Percentiles rank a stretch among this genome's conserved stretches.
Conservation (phyloP, 2,113 vertebrate genomes). For the Pseudorectes ferrugineus region DNA sequence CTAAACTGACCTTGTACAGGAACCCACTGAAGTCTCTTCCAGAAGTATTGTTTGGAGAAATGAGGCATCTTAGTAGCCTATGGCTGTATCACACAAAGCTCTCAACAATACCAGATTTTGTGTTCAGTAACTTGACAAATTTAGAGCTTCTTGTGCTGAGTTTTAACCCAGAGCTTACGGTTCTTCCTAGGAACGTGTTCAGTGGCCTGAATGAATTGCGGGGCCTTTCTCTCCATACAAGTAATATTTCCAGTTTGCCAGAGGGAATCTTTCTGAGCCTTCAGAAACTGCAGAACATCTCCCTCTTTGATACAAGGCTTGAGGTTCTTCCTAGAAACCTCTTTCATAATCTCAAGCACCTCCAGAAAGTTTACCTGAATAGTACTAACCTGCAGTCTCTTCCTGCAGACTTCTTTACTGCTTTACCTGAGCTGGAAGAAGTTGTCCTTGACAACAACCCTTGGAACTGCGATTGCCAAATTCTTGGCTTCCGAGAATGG, state of each 20-base stretch:
- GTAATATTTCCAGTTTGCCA: slow-evolving; percentile 71
- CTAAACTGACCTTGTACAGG: slow-evolving; percentile 74
- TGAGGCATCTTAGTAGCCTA: slow-evolving; percentile 75
- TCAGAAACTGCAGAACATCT: slow-evolving; percentile 56
- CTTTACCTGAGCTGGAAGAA: slow-evolving; percentile 46
- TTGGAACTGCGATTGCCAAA: slow-evolving; percentile 83
- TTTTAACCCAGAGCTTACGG: slow-evolving; percentile 68
- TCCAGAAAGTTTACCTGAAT: slow-evolving; percentile 68
- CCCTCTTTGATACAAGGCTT: slow-evolving; percentile 73
- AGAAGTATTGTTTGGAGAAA: slow-evolving; percentile 81
- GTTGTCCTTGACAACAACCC: slow-evolving; percentile 73
- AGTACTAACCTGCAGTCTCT: slow-evolving; percentile 57
- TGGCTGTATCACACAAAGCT: slow-evolving; percentile 81
- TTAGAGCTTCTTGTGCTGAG: slow-evolving; percentile 74
- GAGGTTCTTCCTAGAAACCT: slow-evolving; percentile 66
- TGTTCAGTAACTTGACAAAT: slow-evolving; percentile 84
- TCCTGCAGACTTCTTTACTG: slow-evolving; percentile 55
- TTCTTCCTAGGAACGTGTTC: slow-evolving; percentile 77
- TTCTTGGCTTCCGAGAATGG: slow-evolving; percentile 77
- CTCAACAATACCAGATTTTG: slow-evolving; percentile 76
- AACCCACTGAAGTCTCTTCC: slow-evolving; percentile 83
- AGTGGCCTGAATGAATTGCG: slow-evolving; percentile 73
- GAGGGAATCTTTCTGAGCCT: slow-evolving; percentile 76
- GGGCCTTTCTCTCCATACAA: slow-evolving; percentile 75
- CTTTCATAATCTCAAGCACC: slow-evolving; percentile 66